A percentile compares a stretch with the other conserved stretches of the same genome.
phyloP scores from a whole-genome alignment of 2,888 invertebrate species.

The Habroteleia sp. region DNA sequence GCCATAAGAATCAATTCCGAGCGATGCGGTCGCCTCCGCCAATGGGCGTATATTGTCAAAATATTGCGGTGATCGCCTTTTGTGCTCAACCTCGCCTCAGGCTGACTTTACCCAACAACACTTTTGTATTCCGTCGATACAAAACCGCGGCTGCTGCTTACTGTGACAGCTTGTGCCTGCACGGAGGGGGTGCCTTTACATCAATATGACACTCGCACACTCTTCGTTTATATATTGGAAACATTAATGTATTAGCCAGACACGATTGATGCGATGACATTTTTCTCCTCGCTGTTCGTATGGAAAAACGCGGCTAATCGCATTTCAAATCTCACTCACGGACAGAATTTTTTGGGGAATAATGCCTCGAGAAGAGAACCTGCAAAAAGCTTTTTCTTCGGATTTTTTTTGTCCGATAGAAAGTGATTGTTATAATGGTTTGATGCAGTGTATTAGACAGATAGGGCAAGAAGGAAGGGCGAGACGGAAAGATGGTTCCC shows the following conservation, averaged over 20 bases:
- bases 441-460: not conserved
- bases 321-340: conserved; percentile 24
- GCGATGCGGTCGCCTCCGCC: conserved; percentile 68
- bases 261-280: conserved; percentile 43
- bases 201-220: conserved; percentile 50
- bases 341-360: conserved; percentile 9
- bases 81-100: conserved; percentile 72
- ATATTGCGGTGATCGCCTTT: conserved; percentile 79
- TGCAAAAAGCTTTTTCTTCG: conserved; percentile 8
- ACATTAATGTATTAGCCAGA: conserved; percentile 44
- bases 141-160: conserved; percentile 63
- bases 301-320: conserved; percentile 40
- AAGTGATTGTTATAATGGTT: conserved; percentile 14
- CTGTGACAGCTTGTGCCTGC: conserved; percentile 64
- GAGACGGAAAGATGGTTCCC: too few species aligned
- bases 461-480: too few species aligned
- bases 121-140: conserved; percentile 61
- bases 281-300: conserved; percentile 21
- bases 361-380: not conserved
- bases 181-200: conserved; percentile 57
- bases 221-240: conserved; percentile 23
- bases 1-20: conserved; percentile 62
- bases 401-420: not conserved
- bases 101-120: conserved; percentile 72
- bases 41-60: conserved; percentile 80